Conservation (phyloP, 2,888 invertebrate genomes). For the Urechis unicinctus region DNA sequence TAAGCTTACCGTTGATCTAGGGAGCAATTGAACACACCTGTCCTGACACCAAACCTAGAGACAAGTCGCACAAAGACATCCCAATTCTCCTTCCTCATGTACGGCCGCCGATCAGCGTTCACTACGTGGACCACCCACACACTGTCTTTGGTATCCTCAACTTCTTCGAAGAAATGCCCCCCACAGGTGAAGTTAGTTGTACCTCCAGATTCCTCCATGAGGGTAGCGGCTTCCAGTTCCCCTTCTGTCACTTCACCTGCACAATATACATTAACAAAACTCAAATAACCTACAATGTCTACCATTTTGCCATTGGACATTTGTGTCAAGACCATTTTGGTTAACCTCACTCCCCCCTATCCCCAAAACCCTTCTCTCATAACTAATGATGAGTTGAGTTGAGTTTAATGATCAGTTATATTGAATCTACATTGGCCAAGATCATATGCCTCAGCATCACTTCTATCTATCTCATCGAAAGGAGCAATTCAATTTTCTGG, state of each 20-base stretch:
- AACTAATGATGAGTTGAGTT: too few species aligned
- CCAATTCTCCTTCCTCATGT: slow-evolving; percentile 49
- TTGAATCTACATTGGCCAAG: too few species aligned
- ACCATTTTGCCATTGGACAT: too few species aligned
- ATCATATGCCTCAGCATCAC: too few species aligned
- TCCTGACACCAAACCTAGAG: slow-evolving; percentile 52
- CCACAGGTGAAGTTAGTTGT: slow-evolving; percentile 49
- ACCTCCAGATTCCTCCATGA: slow-evolving; percentile 19
- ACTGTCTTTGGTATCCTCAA: slow-evolving; percentile 56
- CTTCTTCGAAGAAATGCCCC: slow-evolving; percentile 51
- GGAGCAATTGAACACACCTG: slow-evolving; percentile 54
- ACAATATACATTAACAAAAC: too few species aligned
- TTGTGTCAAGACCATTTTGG: too few species aligned
- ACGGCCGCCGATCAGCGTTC: not conserved
- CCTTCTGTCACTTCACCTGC: slow-evolving; percentile 43
- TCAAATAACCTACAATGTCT: too few species aligned
- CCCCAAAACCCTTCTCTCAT: too few species aligned
- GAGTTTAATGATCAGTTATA: too few species aligned
- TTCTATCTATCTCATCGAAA: too few species aligned
- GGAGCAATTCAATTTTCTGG: not conserved
- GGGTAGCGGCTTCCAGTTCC: slow-evolving; percentile 31
- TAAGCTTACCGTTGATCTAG: slow-evolving; percentile 48
- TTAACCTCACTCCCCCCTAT: too few species aligned
- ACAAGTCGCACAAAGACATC: slow-evolving; percentile 47
- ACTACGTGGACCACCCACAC: slow-evolving; percentile 54